These are phyloP conservation scores for Bombycilla garrulus DNA, from an alignment of 2,113 vertebrate species.

Conservation along the genomic window DNA sequence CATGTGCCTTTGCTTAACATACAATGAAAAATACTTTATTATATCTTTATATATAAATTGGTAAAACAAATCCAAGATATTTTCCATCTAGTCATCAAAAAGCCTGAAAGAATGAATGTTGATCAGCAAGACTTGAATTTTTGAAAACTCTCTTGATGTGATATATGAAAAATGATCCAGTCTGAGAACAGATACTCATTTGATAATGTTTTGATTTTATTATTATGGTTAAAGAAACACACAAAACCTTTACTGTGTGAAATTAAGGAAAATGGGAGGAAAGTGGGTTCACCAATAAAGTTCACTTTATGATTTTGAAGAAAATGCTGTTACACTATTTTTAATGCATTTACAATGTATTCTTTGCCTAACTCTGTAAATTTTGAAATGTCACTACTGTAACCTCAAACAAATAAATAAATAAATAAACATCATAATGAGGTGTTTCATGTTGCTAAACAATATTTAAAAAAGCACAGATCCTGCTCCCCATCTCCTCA, in stretches of 20 bases:
- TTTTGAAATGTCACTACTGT: conserved; percentile 69
- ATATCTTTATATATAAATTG: neutral
- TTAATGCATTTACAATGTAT: conserved; percentile 63
- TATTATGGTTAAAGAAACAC: neutral
- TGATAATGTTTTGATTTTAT: neutral
- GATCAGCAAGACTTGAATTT: neutral
- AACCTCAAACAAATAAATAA: conserved; percentile 71
- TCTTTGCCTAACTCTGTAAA: conserved; percentile 56
- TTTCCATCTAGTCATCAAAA: conserved; percentile 3
- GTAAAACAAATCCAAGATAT: neutral
- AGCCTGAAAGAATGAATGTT: neutral
- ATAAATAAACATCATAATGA: conserved; percentile 55
- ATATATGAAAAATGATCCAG: neutral
- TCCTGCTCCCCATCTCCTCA: neutral
- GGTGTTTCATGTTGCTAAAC: conserved; percentile 57
- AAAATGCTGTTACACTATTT: conserved; percentile 42
- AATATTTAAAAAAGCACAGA: neutral
- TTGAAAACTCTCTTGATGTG: neutral
- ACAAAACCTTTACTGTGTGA: conserved; percentile 24
- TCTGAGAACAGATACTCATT: neutral
- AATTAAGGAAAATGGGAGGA: conserved; percentile 18
- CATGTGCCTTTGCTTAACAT: neutral
- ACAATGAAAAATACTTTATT: neutral
- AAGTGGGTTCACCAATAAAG: neutral
- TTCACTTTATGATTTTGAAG: conserved; percentile 38